These are phyloP conservation scores for Strix uralensis DNA, from an alignment of 2,113 vertebrate genomes.

Conservation along the genomic window DNA sequence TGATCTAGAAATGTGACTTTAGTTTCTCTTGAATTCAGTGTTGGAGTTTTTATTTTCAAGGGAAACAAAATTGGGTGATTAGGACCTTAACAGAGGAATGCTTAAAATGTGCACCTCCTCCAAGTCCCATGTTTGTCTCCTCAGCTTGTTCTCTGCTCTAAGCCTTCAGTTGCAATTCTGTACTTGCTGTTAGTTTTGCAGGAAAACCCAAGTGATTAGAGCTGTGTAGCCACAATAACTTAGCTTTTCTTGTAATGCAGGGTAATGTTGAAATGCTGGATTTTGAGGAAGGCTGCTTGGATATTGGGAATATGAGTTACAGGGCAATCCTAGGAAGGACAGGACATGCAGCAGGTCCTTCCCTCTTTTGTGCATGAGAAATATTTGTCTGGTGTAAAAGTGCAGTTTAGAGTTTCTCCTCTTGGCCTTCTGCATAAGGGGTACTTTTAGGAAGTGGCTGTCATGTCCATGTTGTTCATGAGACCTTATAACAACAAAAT, in stretches of 20 bases:
- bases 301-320: background rate
- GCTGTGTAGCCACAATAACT: background rate
- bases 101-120: background rate
- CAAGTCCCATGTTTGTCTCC: background rate
- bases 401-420: background rate
- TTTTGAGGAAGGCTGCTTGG: background rate
- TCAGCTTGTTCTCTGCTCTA: background rate
- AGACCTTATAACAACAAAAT: background rate
- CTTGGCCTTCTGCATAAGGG: background rate
- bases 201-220: background rate
- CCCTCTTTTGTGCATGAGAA: background rate
- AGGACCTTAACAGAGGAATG: background rate
- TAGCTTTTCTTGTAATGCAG: background rate
- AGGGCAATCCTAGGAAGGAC: background rate
- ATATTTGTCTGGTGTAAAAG: background rate
- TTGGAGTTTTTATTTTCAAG: background rate
- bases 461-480: background rate
- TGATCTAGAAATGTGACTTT: background rate
- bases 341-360: rapidly evolving
- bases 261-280: background rate
- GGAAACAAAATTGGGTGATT: background rate
- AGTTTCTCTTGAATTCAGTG: background rate
- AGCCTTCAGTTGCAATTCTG: background rate
- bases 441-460: background rate
- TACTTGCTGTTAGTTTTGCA: background rate